phyloP scores from a whole-genome alignment of 1,140 invertebrate species.

The Apis dorsata region DNA sequence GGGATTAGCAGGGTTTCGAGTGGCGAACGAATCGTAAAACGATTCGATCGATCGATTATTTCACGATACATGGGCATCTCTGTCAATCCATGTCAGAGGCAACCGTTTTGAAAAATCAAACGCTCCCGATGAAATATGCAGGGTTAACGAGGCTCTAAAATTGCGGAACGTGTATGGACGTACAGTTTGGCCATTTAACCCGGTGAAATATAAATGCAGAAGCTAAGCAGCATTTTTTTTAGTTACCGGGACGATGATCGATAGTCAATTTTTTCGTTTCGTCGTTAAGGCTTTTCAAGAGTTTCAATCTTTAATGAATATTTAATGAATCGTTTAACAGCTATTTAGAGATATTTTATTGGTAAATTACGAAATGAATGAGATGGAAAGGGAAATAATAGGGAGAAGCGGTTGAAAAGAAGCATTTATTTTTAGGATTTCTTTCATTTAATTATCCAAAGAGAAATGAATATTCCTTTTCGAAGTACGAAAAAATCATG shows the following conservation, averaged over 20 bases:
- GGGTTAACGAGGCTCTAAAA: conserved; percentile 30
- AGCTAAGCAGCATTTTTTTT: conserved; percentile 12
- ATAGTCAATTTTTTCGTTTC: conserved; percentile 6
- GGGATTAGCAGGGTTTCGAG: too few species aligned
- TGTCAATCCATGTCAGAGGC: not conserved
- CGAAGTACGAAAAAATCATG: too few species aligned
- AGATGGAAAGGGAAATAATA: too few species aligned
- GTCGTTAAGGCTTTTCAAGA: not conserved
- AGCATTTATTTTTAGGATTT: too few species aligned
- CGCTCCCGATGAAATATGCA: conserved; percentile 27
- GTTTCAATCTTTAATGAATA: not conserved
- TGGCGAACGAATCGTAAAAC: too few species aligned
- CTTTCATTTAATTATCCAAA: too few species aligned
- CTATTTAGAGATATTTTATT: too few species aligned
- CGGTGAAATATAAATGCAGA: conserved; percentile 31
- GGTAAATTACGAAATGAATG: not conserved
- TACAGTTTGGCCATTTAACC: not conserved
- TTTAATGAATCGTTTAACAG: not conserved
- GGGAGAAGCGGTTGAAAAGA: too few species aligned
- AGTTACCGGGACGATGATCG: not conserved
- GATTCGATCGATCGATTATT: not conserved
- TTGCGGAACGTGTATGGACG: not conserved
- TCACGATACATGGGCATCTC: not conserved
- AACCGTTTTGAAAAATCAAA: conserved; percentile 26
- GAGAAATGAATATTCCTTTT: too few species aligned